Percentiles rank a stretch among this genome's conserved stretches.
phyloP scores from a whole-genome alignment of 2,888 invertebrate genomes.

The Crioceris asparagi region DNA sequence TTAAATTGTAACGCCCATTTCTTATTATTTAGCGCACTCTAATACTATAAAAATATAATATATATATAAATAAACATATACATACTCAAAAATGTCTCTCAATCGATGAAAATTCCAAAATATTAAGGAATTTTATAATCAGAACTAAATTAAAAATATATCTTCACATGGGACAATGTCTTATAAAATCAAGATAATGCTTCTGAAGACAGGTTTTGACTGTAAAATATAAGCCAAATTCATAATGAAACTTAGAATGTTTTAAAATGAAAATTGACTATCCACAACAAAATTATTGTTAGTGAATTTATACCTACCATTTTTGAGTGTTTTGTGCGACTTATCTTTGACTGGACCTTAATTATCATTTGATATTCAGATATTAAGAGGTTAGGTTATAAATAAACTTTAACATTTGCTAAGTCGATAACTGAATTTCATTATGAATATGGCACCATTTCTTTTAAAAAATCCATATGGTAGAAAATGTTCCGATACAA shows the following conservation, averaged over 20 bases:
- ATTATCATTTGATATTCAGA: too few species aligned
- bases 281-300: too few species aligned
- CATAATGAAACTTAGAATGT: background rate
- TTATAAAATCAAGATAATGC: too few species aligned
- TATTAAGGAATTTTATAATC: too few species aligned
- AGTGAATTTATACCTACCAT: slow-evolving; percentile 1
- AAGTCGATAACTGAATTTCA: slow-evolving; percentile 10
- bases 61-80: too few species aligned
- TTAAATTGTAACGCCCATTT: too few species aligned
- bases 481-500: slow-evolving; percentile 18
- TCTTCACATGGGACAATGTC: background rate
- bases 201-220: too few species aligned
- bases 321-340: slow-evolving; percentile 21
- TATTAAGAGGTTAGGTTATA: slow-evolving; percentile 15
- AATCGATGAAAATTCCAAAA: too few species aligned
- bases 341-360: too few species aligned
- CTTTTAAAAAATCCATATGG: slow-evolving; percentile 10
- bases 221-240: background rate
- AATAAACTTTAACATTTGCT: slow-evolving; percentile 15
- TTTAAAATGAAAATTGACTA: background rate
- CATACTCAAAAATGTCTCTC: too few species aligned
- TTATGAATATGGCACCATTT: background rate
- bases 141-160: slow-evolving; percentile 1
- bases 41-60: too few species aligned
- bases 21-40: too few species aligned